phyloP scores from a whole-genome alignment of 2,113 vertebrate genomes.

The Amia ocellicauda region DNA sequence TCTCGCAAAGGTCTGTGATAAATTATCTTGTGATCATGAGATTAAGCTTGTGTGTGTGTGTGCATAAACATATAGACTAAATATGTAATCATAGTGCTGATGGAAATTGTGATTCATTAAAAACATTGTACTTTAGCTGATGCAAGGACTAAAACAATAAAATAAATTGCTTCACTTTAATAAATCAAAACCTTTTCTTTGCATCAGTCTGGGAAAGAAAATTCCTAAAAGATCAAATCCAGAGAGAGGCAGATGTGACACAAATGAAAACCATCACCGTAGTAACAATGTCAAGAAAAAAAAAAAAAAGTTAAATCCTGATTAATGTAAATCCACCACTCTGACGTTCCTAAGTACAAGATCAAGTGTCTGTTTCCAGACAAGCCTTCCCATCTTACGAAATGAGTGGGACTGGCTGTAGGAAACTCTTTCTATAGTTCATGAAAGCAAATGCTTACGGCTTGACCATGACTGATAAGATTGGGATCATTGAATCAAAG shows the following conservation, averaged over 20 bases:
- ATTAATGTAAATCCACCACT: not conserved
- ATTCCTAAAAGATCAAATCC: not conserved
- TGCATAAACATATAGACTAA: too few species aligned
- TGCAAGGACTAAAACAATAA: too few species aligned
- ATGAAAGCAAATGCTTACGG: conserved; percentile 1
- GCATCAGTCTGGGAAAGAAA: too few species aligned
- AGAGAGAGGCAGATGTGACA: not conserved
- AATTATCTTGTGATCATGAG: too few species aligned
- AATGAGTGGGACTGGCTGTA: not conserved
- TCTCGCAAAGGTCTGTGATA: too few species aligned
- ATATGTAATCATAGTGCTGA: too few species aligned
- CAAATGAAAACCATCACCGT: conserved; percentile 1
- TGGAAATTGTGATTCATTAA: too few species aligned
- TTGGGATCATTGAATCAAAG: too few species aligned
- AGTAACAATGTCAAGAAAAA: not conserved
- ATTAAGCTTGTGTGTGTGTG: too few species aligned
- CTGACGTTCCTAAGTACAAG: not conserved
- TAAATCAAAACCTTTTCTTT: too few species aligned
- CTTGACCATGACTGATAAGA: not conserved
- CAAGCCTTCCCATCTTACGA: too few species aligned
- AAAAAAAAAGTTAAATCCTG: not conserved
- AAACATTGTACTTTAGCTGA: too few species aligned
- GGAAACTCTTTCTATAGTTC: not conserved
- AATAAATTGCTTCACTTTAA: not conserved
- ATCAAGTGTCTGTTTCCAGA: not conserved